A percentile compares a stretch with the other conserved stretches of the same genome.
Conservation (phyloP, 2,888 invertebrate species). For the Clanis bilineata region DNA sequence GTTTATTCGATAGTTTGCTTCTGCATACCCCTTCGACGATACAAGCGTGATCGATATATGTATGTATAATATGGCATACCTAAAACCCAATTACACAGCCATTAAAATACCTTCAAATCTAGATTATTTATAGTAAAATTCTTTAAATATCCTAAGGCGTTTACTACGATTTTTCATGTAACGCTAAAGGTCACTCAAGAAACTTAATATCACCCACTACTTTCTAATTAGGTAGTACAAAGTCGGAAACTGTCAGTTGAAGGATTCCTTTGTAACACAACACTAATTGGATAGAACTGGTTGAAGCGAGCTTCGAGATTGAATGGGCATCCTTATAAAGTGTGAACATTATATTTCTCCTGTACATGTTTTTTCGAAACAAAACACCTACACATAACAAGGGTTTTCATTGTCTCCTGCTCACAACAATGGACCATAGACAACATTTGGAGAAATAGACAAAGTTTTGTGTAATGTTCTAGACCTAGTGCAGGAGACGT, state of each 20-base stretch:
- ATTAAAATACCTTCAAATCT: not conserved
- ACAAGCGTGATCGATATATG: too few relatives aligned
- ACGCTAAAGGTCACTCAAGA: not conserved
- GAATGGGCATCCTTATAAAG: not conserved
- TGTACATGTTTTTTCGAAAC: too few relatives aligned
- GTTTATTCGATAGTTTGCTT: too few relatives aligned
- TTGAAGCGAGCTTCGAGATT: not conserved
- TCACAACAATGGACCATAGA: too few relatives aligned
- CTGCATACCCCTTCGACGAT: too few relatives aligned
- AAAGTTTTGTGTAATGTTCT: too few relatives aligned
- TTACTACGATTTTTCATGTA: not conserved
- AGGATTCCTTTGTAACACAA: constrained; percentile 2
- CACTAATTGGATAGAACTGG: not conserved
- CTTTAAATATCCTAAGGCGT: not conserved
- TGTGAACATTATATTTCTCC: too few relatives aligned
- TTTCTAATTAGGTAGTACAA: not conserved
- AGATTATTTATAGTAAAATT: not conserved
- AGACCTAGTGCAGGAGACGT: too few relatives aligned
- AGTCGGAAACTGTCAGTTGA: not conserved
- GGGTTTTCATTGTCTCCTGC: too few relatives aligned
- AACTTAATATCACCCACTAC: not conserved
- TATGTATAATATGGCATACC: not conserved
- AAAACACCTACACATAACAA: too few relatives aligned
- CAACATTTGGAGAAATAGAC: too few relatives aligned
- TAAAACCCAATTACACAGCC: not conserved